Conservation (phyloP, 2,797 vertebrate genomes). For the Smutsia gigantea region DNA sequence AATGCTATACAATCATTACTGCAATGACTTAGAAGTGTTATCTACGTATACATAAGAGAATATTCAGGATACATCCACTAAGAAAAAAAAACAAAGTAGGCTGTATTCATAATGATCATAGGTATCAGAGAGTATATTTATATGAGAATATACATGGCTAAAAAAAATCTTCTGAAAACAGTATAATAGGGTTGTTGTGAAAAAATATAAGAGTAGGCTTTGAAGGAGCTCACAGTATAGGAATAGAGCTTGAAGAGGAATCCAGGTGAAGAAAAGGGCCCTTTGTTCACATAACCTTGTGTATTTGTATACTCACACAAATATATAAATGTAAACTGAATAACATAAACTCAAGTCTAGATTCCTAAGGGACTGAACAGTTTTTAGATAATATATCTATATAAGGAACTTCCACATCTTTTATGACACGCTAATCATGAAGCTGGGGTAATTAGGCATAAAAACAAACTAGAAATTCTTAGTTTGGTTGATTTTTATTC, state of each 20-base stretch:
- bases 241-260: background rate
- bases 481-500: background rate
- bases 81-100: background rate
- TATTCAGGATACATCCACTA: background rate
- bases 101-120: background rate
- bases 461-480: background rate
- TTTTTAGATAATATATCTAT: background rate
- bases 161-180: conserved; percentile 23
- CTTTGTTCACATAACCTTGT: background rate
- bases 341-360: background rate
- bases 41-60: background rate
- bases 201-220: background rate
- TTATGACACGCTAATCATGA: background rate
- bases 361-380: background rate
- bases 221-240: background rate
- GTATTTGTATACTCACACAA: background rate
- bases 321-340: background rate
- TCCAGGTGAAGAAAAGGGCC: background rate
- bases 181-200: background rate
- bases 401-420: background rate
- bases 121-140: background rate
- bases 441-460: background rate
- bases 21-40: background rate
- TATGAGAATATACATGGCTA: background rate
- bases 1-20: background rate